phyloP scores from a whole-genome alignment of 35 echinoderm and acorn worm genomes.

The Apostichopus californicus region DNA sequence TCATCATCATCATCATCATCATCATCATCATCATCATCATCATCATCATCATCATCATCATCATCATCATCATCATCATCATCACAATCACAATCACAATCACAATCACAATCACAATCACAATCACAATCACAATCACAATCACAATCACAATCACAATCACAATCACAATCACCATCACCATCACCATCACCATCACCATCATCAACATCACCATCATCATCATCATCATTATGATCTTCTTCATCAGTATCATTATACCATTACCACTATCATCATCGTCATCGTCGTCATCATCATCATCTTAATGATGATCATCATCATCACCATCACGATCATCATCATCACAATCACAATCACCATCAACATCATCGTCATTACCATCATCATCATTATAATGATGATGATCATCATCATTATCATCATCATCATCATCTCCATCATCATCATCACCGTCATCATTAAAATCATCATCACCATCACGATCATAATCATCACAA shows the following conservation, averaged over 20 bases:
- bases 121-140: too few species aligned
- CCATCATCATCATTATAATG: too few species aligned
- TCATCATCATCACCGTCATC: background rate
- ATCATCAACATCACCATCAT: background rate
- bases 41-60: background rate
- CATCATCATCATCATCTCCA: background rate
- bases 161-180: background rate
- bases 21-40: background rate
- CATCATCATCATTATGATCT: background rate
- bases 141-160: too few species aligned
- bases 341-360: background rate
- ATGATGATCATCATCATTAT: too few species aligned
- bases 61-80: constrained; percentile 10
- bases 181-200: background rate
- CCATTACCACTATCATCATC: too few species aligned
- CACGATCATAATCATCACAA: background rate
- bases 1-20: too few species aligned
- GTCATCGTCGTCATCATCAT: too few species aligned
- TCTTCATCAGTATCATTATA: too few species aligned
- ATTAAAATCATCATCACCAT: background rate
- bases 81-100: background rate
- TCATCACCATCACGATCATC: background rate
- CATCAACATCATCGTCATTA: too few species aligned
- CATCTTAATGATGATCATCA: too few species aligned
- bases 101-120: too few species aligned